phyloP scores from a whole-genome alignment of 2,888 invertebrate species.

The Sarcophaga rosellei region DNA sequence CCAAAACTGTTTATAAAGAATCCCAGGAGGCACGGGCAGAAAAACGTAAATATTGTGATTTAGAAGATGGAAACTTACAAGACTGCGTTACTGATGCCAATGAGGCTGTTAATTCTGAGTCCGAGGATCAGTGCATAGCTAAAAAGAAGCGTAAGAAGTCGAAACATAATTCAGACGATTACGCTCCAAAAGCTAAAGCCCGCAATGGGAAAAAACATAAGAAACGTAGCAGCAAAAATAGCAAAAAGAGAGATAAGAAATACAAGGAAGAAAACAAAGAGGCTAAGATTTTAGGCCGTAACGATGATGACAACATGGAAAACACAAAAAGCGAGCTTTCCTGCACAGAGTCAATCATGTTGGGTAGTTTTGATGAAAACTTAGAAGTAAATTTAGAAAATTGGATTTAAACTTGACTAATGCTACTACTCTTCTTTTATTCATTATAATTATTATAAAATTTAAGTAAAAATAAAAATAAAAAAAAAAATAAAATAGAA shows the following conservation, averaged over 20 bases:
- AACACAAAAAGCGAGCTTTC: slow-evolving; percentile 65
- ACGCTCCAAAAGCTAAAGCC: slow-evolving; percentile 86
- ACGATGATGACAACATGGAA: slow-evolving; percentile 83
- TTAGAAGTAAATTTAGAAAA: slow-evolving; percentile 88
- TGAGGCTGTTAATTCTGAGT: slow-evolving; percentile 54
- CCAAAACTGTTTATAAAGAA: slow-evolving; percentile 60
- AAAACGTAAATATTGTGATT: slow-evolving; percentile 69
- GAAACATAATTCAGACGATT: slow-evolving; percentile 82
- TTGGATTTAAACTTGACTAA: too few species aligned
- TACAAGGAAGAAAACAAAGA: slow-evolving; percentile 83
- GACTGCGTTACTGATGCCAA: slow-evolving; percentile 64
- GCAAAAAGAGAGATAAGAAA: slow-evolving; percentile 88
- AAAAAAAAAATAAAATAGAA: too few species aligned
- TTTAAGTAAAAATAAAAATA: too few species aligned
- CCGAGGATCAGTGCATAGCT: slow-evolving; percentile 78
- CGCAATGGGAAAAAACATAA: slow-evolving; percentile 90
- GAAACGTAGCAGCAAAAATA: slow-evolving; percentile 84
- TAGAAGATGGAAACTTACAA: slow-evolving; percentile 48
- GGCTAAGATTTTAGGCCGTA: slow-evolving; percentile 82
- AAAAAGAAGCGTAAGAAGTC: slow-evolving; percentile 83
- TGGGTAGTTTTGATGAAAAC: slow-evolving; percentile 87
- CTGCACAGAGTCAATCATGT: slow-evolving; percentile 66
- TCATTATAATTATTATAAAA: too few species aligned
- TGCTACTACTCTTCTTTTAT: too few species aligned
- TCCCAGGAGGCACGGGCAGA: slow-evolving; percentile 72